Evolutionary conservation across 2,888 invertebrate species (phyloP).

Genomic region (Rhogogaster chlorosoma): DNA sequence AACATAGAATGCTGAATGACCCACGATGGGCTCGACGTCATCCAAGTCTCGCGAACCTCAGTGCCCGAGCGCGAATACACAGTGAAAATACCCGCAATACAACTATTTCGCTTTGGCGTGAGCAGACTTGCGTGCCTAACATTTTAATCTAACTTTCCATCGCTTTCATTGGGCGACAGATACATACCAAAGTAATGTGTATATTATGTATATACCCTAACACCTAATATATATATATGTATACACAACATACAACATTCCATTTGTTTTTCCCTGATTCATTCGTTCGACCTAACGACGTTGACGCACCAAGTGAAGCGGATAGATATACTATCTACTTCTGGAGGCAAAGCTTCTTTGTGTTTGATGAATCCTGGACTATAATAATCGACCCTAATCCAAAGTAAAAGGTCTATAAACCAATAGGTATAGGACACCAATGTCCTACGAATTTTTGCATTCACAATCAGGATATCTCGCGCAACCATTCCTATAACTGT

Average conservation of each 20-base stretch:
- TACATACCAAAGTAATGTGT: neutral
- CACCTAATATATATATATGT: constrained; percentile 25
- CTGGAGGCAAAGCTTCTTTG: neutral
- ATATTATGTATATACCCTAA: constrained; percentile 16
- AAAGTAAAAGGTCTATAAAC: neutral
- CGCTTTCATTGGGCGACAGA: constrained; percentile 35
- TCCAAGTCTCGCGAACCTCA: neutral
- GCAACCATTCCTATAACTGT: neutral
- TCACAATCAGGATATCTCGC: neutral
- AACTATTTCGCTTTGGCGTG: constrained; percentile 34
- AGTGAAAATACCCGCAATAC: constrained; percentile 2
- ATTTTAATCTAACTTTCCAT: constrained; percentile 41
- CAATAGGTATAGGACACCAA: neutral
- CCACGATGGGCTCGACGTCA: neutral
- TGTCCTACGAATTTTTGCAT: neutral
- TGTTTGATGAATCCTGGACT: neutral
- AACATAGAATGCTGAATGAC: neutral
- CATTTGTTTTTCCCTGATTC: constrained; percentile 27
- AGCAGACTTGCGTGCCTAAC: constrained; percentile 40
- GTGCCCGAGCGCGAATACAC: neutral
- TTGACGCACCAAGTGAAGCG: constrained; percentile 9
- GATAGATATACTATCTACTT: neutral
- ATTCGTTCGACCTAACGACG: neutral
- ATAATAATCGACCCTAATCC: neutral
- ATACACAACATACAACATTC: neutral